Percentiles rank a stretch among this genome's conserved stretches.
Conservation (phyloP, 2,888 invertebrate species). For the Ectemnius cavifrons region DNA sequence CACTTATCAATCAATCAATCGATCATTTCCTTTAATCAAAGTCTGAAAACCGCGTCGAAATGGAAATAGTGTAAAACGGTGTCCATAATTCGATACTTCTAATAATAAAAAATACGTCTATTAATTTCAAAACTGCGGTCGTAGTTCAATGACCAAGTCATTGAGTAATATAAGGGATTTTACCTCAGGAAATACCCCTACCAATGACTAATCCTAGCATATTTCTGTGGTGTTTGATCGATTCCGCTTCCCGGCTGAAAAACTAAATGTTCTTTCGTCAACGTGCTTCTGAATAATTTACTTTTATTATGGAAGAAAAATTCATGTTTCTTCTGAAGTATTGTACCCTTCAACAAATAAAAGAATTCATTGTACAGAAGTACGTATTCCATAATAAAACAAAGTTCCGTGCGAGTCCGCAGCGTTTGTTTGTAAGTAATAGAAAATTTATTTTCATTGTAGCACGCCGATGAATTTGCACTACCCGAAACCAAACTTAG, state of each 20-base stretch:
- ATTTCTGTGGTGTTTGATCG: slow-evolving; percentile 40
- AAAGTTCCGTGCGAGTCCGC: not conserved
- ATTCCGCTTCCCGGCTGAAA: slow-evolving; percentile 6
- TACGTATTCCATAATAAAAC: slow-evolving; percentile 25
- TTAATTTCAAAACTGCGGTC: no score
- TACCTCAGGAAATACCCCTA: no score
- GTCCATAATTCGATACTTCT: not conserved
- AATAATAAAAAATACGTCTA: not conserved
- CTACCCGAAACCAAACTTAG: slow-evolving; percentile 48
- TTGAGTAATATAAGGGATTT: no score
- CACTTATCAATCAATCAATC: not conserved
- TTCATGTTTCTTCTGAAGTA: slow-evolving; percentile 56
- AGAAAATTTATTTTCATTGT: not conserved
- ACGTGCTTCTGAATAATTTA: not conserved
- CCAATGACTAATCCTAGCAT: not conserved
- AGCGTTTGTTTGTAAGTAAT: not conserved
- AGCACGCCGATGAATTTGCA: slow-evolving; percentile 57
- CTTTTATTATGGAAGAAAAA: slow-evolving; percentile 43
- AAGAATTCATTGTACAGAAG: slow-evolving; percentile 51
- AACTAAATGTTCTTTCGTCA: not conserved
- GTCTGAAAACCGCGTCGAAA: not conserved
- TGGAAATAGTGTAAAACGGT: no score
- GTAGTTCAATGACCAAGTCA: no score
- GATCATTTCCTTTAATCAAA: not conserved
- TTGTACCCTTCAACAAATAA: slow-evolving; percentile 44